Percentiles rank a stretch among this genome's conserved stretches.
phyloP scores from a whole-genome alignment of 2,888 invertebrate species.

The Formica aserva region DNA sequence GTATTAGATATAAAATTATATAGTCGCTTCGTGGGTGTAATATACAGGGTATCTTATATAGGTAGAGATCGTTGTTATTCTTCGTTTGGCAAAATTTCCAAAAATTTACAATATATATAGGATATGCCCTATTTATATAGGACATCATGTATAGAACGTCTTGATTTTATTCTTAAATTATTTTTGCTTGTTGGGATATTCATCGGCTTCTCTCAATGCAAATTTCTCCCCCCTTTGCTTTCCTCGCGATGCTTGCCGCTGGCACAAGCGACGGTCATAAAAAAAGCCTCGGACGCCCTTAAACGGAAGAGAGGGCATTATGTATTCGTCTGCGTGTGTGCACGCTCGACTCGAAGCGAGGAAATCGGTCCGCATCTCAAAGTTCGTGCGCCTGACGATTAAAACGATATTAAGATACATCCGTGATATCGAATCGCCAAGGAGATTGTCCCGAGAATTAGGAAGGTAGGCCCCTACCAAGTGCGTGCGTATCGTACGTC shows the following conservation, averaged over 20 bases:
- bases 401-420: slow-evolving; percentile 68
- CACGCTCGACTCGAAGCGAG: slow-evolving; percentile 14
- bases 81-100: background rate
- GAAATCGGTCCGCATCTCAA: slow-evolving; percentile 18
- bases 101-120: background rate
- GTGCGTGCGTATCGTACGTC: background rate
- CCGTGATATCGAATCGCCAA: slow-evolving; percentile 58
- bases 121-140: background rate
- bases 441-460: slow-evolving; percentile 14
- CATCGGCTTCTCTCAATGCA: slow-evolving; percentile 16
- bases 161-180: slow-evolving; percentile 21
- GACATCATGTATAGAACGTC: background rate
- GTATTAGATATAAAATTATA: background rate
- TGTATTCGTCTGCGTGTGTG: slow-evolving; percentile 58
- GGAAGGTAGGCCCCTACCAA: background rate
- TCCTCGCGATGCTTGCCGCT: slow-evolving; percentile 15
- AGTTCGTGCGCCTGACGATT: slow-evolving; percentile 66
- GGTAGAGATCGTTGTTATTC: too few species aligned
- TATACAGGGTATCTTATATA: background rate
- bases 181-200: background rate
- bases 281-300: slow-evolving; percentile 28
- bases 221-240: slow-evolving; percentile 8
- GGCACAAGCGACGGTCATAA: slow-evolving; percentile 27
- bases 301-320: slow-evolving; percentile 36
- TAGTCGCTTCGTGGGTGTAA: background rate